These are phyloP conservation scores for Cryptoprocta ferox DNA, from an alignment of 2,797 vertebrate genomes.

Conservation along the genomic window DNA sequence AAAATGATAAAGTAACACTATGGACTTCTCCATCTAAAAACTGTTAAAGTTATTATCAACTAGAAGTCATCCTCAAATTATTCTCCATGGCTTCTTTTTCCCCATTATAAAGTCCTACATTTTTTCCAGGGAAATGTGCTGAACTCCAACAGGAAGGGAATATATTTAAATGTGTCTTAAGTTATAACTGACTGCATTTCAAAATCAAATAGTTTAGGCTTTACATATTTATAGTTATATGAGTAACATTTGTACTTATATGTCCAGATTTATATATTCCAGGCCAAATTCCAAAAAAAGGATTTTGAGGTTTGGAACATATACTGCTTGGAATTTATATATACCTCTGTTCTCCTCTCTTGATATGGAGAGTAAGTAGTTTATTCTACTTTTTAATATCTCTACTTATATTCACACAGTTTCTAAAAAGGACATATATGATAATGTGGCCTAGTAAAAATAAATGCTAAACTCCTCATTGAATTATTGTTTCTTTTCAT, in stretches of 20 bases:
- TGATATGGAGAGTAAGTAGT: slow-evolving; percentile 29
- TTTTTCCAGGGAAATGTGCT: slow-evolving; percentile 18
- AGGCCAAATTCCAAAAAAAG: slow-evolving; percentile 51
- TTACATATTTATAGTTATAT: slow-evolving; percentile 61
- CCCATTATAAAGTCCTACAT: slow-evolving; percentile 16
- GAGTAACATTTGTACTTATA: slow-evolving; percentile 49
- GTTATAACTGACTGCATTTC: slow-evolving; percentile 53
- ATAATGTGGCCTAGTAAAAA: slow-evolving; percentile 34
- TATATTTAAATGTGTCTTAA: slow-evolving; percentile 52
- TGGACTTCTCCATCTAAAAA: slow-evolving; percentile 1
- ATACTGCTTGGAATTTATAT: slow-evolving; percentile 37
- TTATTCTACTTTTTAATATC: slow-evolving; percentile 50
- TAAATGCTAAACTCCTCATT: not conserved
- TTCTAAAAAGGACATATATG: slow-evolving; percentile 19
- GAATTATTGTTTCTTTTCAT: slow-evolving; percentile 33
- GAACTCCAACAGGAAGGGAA: slow-evolving; percentile 15
- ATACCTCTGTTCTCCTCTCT: not conserved
- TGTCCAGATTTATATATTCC: slow-evolving; percentile 58
- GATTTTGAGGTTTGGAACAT: slow-evolving; percentile 53
- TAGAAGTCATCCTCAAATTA: slow-evolving; percentile 41
- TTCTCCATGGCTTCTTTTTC: not conserved
- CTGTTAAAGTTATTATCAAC: not conserved
- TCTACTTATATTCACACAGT: not conserved
- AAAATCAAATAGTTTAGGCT: slow-evolving; percentile 57
- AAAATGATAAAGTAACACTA: not conserved